Base-by-base conservation (phyloP, 2,797 vertebrate genomes). In the Gobionotothen gibberifrons region DNA sequence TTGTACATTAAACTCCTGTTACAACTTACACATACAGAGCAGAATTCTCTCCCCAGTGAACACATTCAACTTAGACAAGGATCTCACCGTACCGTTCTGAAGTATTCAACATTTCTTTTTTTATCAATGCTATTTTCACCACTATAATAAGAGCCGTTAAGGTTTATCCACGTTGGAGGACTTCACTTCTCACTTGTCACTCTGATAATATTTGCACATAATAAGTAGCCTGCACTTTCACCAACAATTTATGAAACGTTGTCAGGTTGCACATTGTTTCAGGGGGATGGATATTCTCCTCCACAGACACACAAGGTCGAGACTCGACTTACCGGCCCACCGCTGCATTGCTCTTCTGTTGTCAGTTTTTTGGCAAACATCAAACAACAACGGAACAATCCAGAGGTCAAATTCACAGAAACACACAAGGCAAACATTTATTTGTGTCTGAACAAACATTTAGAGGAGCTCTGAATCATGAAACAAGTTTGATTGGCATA, bases 241-340 rank as follows among this genome's bases (percentile, higher is more conserved):
- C 13, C 51, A 15, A 5, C 13, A 15, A 29, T 53, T 29, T 47
- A 29, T 11, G 4, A 0, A 7, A 61, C 3, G 26, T 47, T 14
- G 26, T 36, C 26, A 62, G 15, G 17, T 36, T 19, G 17, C 29
- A 19, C 17, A 36, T 32, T 9, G 11, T 14, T 47, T 14, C 46
- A 47, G 4, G 17, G 16, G 32, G 16, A 39, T 11, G 9, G 32
- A 49, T 17, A 3, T 22, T 26, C 44, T 61, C 26, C 26, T 48
- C 43, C 26, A n/a, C 22, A 32, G 5, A 47, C 58, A 47, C 58
- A 60, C 26, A 44, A 62, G 61, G 36, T 52, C 12, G 22, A 51
- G n/a, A 1, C n/a, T 15, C 5, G 26, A 26, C 9, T 39, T 17
- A 40, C 61, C 22, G 9, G 12, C 12, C 12, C 47, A 15, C 29